Conservation (phyloP, 2,888 invertebrate species). For the Mesorhabditis spiculigera region DNA sequence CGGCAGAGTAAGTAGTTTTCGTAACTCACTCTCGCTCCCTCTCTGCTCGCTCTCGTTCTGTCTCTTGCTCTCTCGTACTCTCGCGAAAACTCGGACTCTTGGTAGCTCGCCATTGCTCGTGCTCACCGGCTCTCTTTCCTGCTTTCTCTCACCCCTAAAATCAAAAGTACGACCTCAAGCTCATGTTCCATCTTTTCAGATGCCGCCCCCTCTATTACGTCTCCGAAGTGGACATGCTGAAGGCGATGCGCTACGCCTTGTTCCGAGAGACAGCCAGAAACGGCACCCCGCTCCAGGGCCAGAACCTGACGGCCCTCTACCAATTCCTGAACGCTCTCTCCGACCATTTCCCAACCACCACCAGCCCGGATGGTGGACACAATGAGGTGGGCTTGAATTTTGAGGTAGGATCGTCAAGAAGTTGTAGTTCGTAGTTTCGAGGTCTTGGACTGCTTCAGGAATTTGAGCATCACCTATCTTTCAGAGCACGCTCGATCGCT, state of each 20-base stretch:
- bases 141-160: too few species aligned
- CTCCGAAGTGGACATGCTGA: constrained; percentile 56
- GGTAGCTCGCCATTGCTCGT: too few species aligned
- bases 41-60: neutral
- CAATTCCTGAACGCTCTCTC: constrained; percentile 48
- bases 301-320: constrained; percentile 52
- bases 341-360: constrained; percentile 38
- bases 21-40: neutral
- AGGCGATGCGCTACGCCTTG: constrained; percentile 47
- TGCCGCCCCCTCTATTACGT: constrained; percentile 47
- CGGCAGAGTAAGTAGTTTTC: constrained; percentile 28
- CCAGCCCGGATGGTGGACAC: constrained; percentile 19
- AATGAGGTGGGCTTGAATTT: constrained; percentile 14
- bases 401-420: neutral
- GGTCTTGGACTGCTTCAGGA: neutral
- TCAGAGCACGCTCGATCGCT: constrained; percentile 34
- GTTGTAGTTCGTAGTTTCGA: too few species aligned
- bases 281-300: constrained; percentile 41
- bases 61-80: neutral
- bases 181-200: constrained; percentile 22
- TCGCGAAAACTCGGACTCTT: too few species aligned
- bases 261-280: constrained; percentile 35
- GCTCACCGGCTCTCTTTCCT: neutral
- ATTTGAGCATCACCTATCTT: constrained; percentile 9
- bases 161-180: too few species aligned